phyloP scores from a whole-genome alignment of 2,797 vertebrate genomes.

The Amblyopsis hoosieri region DNA sequence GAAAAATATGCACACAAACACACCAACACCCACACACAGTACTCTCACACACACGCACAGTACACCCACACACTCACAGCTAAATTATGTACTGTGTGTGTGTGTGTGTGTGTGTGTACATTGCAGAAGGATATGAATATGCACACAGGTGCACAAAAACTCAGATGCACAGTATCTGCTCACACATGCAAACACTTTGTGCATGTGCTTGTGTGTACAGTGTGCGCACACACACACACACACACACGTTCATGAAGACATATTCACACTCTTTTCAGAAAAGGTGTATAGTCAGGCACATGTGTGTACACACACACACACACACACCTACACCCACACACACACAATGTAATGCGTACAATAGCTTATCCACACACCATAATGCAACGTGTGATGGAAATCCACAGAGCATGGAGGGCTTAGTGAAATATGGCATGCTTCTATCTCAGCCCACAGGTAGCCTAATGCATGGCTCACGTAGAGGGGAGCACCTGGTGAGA shows the following conservation, averaged over 20 bases:
- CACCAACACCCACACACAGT: background rate
- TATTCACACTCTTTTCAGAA: background rate
- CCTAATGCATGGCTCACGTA: constrained; percentile 34
- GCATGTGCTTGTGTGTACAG: no score
- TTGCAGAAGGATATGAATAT: no score
- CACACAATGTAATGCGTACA: no score
- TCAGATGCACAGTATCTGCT: background rate
- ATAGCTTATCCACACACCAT: background rate
- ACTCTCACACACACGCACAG: background rate
- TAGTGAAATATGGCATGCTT: constrained; percentile 43
- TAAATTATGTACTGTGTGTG: no score
- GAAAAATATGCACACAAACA: constrained; percentile 5
- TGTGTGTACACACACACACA: constrained; percentile 12
- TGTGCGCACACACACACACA: background rate
- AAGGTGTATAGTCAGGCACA: no score
- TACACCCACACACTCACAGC: background rate
- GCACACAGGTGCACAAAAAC: background rate
- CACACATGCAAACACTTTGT: constrained; percentile 3
- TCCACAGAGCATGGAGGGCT: constrained; percentile 38
- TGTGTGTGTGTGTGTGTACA: no score
- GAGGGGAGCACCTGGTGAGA: constrained; percentile 37
- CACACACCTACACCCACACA: no score
- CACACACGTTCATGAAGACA: constrained; percentile 5
- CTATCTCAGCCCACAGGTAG: constrained; percentile 40
- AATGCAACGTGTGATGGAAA: constrained; percentile 20